Evolutionary conservation across 1,140 invertebrate genomes (phyloP).

Genomic region (Hyles euphorbiae): DNA sequence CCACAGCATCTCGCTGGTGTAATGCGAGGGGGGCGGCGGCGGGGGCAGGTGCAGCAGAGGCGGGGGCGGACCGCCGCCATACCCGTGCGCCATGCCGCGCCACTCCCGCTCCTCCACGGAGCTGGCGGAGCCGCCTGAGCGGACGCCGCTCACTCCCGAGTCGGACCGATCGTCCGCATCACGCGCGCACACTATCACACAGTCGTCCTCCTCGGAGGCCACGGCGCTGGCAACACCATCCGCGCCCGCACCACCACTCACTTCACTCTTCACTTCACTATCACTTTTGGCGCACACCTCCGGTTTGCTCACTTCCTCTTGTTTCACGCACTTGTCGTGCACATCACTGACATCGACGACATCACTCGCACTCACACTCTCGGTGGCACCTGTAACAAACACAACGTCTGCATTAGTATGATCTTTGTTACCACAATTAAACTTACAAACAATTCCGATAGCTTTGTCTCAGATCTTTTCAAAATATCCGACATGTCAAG

Average conservation of each 20-base stretch:
- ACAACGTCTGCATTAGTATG: too few species aligned
- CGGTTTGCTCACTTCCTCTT: slow-evolving; percentile 43
- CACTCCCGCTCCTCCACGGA: slow-evolving; percentile 82
- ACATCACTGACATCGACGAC: slow-evolving; percentile 58
- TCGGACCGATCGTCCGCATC: slow-evolving; percentile 77
- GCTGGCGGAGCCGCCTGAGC: slow-evolving; percentile 80
- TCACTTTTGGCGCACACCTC: slow-evolving; percentile 42
- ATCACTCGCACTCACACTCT: slow-evolving; percentile 65
- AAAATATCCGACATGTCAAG: too few species aligned
- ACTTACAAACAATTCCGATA: too few species aligned
- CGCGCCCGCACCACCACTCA: slow-evolving; percentile 59
- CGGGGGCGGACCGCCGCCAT: slow-evolving; percentile 57
- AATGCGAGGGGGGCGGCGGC: slow-evolving; percentile 63
- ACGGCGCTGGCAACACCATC: slow-evolving; percentile 70
- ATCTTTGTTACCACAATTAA: too few species aligned
- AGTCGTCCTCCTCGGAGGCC: slow-evolving; percentile 76
- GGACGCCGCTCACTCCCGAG: slow-evolving; percentile 80
- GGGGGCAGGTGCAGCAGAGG: slow-evolving; percentile 62
- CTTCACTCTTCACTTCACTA: slow-evolving; percentile 66
- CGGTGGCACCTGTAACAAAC: slow-evolving; percentile 60
- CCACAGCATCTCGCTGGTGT: slow-evolving; percentile 60
- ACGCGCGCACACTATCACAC: slow-evolving; percentile 75
- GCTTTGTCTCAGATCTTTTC: too few species aligned
- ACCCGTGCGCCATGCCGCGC: slow-evolving; percentile 71
- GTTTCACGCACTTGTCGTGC: slow-evolving; percentile 55